Percentiles rank a stretch among this genome's conserved stretches.
Conservation (phyloP, 2,888 invertebrate genomes). For the Acrobasis suavella region DNA sequence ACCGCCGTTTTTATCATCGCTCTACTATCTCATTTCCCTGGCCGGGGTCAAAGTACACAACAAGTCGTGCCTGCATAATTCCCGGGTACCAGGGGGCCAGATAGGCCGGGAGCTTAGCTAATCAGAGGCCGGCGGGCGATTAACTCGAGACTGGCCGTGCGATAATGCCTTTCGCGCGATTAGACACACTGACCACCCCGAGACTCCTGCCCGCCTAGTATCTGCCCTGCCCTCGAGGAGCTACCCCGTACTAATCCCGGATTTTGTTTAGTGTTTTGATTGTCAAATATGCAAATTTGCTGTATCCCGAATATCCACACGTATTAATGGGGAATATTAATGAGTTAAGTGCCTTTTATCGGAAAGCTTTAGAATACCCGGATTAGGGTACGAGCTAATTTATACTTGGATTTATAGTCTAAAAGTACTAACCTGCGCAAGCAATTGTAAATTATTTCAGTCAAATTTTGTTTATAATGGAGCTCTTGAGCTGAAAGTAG, state of each 20-base stretch:
- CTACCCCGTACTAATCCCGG: slow-evolving; percentile 34
- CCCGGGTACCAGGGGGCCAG: slow-evolving; percentile 63
- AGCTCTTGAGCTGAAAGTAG: no score
- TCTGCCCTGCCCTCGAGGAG: slow-evolving; percentile 38
- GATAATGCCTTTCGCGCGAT: slow-evolving; percentile 79
- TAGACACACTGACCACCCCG: slow-evolving; percentile 73
- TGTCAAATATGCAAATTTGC: slow-evolving; percentile 33
- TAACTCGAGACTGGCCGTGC: slow-evolving; percentile 66
- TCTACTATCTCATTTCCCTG: slow-evolving; percentile 47
- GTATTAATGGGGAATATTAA: slow-evolving; percentile 20
- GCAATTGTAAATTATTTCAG: no score
- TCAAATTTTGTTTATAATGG: no score
- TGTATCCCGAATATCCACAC: slow-evolving; percentile 19
- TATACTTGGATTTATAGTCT: no score
- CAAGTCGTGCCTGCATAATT: slow-evolving; percentile 75
- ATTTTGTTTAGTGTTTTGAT: slow-evolving; percentile 33
- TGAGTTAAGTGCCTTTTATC: slow-evolving; percentile 8
- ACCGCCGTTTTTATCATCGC: slow-evolving; percentile 33
- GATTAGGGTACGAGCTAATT: neutral
- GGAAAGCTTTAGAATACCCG: neutral
- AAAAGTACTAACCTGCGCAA: no score
- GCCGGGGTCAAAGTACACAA: slow-evolving; percentile 42
- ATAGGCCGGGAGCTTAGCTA: slow-evolving; percentile 73
- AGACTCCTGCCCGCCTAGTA: slow-evolving; percentile 61
- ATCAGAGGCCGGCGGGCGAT: slow-evolving; percentile 75